Evolutionary conservation across 2,888 invertebrate genomes (phyloP).

Genomic region (Bhutanitis thaidina): DNA sequence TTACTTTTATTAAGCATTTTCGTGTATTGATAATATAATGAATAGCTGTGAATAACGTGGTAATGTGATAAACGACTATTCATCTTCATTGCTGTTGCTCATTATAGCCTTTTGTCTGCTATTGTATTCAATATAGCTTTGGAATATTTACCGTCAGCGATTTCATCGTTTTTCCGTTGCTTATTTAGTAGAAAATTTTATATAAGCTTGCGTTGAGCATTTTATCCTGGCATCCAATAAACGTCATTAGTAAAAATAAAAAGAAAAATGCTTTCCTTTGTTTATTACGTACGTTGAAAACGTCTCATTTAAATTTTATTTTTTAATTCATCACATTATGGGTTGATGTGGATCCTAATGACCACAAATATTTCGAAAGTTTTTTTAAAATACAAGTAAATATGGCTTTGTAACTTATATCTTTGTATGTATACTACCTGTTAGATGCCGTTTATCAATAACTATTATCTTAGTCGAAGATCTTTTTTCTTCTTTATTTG

Average conservation of each 20-base stretch:
- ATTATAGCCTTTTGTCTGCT: slow-evolving; percentile 15
- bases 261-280: neutral
- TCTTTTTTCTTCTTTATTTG: too few relatives aligned
- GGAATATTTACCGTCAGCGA: slow-evolving; percentile 8
- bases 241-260: slow-evolving; percentile 9
- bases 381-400: too few relatives aligned
- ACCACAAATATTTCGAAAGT: too few relatives aligned
- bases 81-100: slow-evolving; percentile 17
- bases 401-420: too few relatives aligned
- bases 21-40: neutral
- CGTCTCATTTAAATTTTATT: too few relatives aligned
- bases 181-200: slow-evolving; percentile 9
- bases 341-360: too few relatives aligned
- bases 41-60: neutral
- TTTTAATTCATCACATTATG: too few relatives aligned
- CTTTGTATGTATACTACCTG: too few relatives aligned
- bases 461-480: too few relatives aligned
- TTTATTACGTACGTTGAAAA: too few relatives aligned
- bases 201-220: neutral
- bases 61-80: slow-evolving; percentile 1
- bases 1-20: too few relatives aligned
- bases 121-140: slow-evolving; percentile 16
- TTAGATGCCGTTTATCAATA: too few relatives aligned
- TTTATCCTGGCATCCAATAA: slow-evolving; percentile 6
- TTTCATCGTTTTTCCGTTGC: slow-evolving; percentile 11